Base-by-base conservation (phyloP, 1,140 invertebrate species). In the Diorhabda carinulata region DNA sequence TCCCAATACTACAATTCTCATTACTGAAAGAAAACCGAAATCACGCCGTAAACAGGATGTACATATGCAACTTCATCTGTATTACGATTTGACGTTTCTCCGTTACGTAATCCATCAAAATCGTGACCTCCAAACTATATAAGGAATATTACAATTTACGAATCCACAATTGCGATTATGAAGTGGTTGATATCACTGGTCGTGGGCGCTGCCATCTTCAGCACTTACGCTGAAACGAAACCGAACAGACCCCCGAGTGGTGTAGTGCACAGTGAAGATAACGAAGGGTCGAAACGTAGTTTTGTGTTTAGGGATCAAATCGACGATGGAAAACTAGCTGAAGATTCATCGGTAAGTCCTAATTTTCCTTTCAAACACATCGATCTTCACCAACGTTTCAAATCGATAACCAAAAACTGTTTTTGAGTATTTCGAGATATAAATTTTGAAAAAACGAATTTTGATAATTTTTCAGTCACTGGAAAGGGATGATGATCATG, bases 181-280 rank as follows among this genome's bases (percentile, higher is more conserved):
- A 59, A 60, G 65, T 67, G 65, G 65, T 60, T 59, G 41, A 9
- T 52, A 45, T 56, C 64, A 66, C 57, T 60, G 4, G 8, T 60
- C 52, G 44, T 6, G 5, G 43, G 40, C 43, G 58, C 57, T 59
- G 10, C 59, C n/a, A 42, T 67, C 43, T 52, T 43, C 58, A 59
- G 65, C 58, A n/a, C n/a, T n/a, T 40, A 56, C 9, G 42, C 42
- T 7, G 65, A 60, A 60, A 43, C 2, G 47, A 52, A 3, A n/a
- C n/a, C 4, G 47, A 68, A 61, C 25, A 57, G 45, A n/a, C 43
- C 56, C 7, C 63, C 66, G 5, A 63, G 41, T 8, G 71, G 68
- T 56, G 67, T 72, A 60, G 73, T 74, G 64, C 73, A 73, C 40
- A 59, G 25, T 47, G 71, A 73, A 47, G 57, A 64, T 52, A 8